These are phyloP conservation scores for Drosophila varians DNA, from an alignment of 1,140 invertebrate genomes.

Conservation along the genomic window DNA sequence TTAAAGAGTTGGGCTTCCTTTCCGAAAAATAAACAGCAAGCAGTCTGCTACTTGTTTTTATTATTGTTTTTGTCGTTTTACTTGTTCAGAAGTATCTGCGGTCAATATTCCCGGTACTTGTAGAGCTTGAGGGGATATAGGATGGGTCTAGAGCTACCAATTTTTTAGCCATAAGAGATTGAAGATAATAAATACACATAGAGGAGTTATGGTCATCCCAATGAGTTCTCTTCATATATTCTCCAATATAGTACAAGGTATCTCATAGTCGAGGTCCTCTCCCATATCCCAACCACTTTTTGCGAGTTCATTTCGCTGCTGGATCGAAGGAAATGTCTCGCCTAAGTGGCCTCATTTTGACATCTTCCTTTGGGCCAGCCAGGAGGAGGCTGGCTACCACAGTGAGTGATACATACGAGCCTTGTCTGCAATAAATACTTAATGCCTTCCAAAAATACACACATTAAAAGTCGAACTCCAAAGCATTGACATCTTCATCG, in stretches of 20 bases:
- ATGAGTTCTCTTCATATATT: too few relatives aligned
- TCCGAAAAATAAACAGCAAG: slow-evolving; percentile 52
- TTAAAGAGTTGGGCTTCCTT: slow-evolving; percentile 63
- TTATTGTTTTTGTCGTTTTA: slow-evolving; percentile 28
- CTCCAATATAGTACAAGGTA: not conserved
- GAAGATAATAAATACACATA: too few relatives aligned
- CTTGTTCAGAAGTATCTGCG: slow-evolving; percentile 22
- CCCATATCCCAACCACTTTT: not conserved
- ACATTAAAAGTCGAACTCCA: slow-evolving; percentile 77
- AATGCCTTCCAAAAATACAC: slow-evolving; percentile 81
- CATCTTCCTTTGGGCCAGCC: slow-evolving; percentile 53
- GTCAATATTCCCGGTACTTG: not conserved
- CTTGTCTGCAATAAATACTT: slow-evolving; percentile 80
- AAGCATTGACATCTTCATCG: slow-evolving; percentile 74
- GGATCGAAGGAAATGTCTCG: slow-evolving; percentile 53
- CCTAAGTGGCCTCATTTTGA: slow-evolving; percentile 80
- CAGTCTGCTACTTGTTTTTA: slow-evolving; percentile 59
- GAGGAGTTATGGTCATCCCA: too few relatives aligned
- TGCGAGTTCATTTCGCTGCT: slow-evolving; percentile 61
- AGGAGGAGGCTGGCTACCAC: slow-evolving; percentile 15
- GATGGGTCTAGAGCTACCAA: too few relatives aligned
- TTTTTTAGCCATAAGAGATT: too few relatives aligned
- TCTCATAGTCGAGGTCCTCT: not conserved
- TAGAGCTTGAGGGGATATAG: not conserved
- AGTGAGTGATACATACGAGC: slow-evolving; percentile 74